phyloP scores from a whole-genome alignment of 2,888 invertebrate species.

The Panzeria rudis region DNA sequence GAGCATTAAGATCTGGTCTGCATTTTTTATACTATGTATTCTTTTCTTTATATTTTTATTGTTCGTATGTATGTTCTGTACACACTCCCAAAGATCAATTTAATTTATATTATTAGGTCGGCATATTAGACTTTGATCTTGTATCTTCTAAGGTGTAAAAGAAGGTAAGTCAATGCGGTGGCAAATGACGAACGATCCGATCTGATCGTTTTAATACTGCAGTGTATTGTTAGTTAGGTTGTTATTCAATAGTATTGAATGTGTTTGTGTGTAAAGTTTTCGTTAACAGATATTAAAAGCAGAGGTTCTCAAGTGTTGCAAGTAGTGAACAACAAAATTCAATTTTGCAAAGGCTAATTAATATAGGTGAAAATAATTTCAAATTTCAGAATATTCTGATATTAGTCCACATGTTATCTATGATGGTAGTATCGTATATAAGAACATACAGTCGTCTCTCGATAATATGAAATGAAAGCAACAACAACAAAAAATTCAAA shows the following conservation, averaged over 20 bases:
- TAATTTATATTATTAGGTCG: slow-evolving; percentile 83
- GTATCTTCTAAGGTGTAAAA: slow-evolving; percentile 80
- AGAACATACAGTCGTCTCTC: too few species aligned
- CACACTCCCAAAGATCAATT: slow-evolving; percentile 74
- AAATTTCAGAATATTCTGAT: too few species aligned
- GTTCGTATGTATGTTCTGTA: neutral
- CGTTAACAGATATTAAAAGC: slow-evolving; percentile 25
- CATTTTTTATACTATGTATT: neutral
- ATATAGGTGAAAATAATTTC: too few species aligned
- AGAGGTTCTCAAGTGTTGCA: slow-evolving; percentile 36
- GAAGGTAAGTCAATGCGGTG: slow-evolving; percentile 82
- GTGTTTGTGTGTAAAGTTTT: neutral
- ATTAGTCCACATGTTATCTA: too few species aligned
- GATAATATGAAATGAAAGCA: too few species aligned
- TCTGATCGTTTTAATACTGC: slow-evolving; percentile 38
- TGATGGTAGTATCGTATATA: too few species aligned
- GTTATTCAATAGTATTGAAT: neutral
- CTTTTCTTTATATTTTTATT: neutral
- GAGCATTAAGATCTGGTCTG: neutral
- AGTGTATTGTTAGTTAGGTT: slow-evolving; percentile 25
- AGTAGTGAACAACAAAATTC: neutral
- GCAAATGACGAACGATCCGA: slow-evolving; percentile 74
- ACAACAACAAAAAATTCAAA: too few species aligned
- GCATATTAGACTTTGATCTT: slow-evolving; percentile 81
- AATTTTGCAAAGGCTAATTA: too few species aligned